phyloP scores from a whole-genome alignment of 1,140 invertebrate genomes.

The Drosophila aff. region DNA sequence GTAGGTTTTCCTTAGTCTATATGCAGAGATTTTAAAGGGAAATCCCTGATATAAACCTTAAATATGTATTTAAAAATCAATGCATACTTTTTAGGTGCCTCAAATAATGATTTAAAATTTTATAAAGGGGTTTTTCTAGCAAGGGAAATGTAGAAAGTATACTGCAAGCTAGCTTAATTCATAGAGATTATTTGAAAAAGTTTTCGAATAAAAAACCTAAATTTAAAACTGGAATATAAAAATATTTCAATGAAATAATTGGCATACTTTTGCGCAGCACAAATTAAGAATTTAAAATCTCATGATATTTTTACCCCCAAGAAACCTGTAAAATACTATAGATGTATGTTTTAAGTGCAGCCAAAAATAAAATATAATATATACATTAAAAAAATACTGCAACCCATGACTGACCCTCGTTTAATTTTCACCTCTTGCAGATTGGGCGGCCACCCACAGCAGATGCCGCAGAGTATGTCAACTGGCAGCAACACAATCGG shows the following conservation, averaged over 20 bases:
- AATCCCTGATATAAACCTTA: too few species aligned
- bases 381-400: background rate
- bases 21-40: too few species aligned
- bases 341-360: background rate
- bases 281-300: background rate
- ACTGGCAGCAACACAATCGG: slow-evolving; percentile 85
- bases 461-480: slow-evolving; percentile 85
- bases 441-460: slow-evolving; percentile 83
- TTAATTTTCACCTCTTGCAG: slow-evolving; percentile 37
- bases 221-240: too few species aligned
- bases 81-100: too few species aligned
- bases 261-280: background rate
- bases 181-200: too few species aligned
- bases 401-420: slow-evolving; percentile 1
- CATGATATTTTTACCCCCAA: background rate
- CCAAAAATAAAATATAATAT: background rate
- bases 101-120: background rate
- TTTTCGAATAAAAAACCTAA: too few species aligned
- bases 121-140: too few species aligned
- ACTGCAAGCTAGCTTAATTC: background rate
- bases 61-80: too few species aligned
- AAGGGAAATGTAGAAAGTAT: background rate
- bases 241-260: too few species aligned
- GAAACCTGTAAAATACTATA: background rate
- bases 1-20: too few species aligned